Conservation (phyloP, 1,140 invertebrate species). For the Andrena cerasifolii region DNA sequence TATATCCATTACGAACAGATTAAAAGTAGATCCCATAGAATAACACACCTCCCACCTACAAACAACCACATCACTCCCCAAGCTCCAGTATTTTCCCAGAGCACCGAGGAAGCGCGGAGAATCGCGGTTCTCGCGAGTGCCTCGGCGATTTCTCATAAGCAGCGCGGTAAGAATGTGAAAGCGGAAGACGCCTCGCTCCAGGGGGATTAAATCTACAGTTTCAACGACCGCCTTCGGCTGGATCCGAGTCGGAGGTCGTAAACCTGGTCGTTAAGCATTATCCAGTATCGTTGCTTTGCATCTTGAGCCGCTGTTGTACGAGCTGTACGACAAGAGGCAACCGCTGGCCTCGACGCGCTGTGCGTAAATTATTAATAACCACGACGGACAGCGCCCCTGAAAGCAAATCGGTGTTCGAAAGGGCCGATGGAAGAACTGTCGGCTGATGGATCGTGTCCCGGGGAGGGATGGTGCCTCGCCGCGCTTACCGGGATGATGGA, state of each 20-base stretch:
- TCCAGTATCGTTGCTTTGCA: slow-evolving; percentile 20
- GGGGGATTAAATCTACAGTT: slow-evolving; percentile 7
- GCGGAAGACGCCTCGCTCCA: not conserved
- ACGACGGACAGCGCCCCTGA: slow-evolving; percentile 3
- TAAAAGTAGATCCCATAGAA: no score
- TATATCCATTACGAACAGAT: no score
- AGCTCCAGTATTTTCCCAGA: not conserved
- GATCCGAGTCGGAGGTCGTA: slow-evolving; percentile 15
- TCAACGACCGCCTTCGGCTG: slow-evolving; percentile 12
- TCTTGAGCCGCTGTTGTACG: slow-evolving; percentile 16
- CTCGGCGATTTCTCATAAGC: slow-evolving; percentile 11
- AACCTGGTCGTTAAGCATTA: slow-evolving; percentile 43
- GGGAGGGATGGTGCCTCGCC: slow-evolving; percentile 38
- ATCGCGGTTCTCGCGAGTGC: not conserved
- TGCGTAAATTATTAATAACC: slow-evolving; percentile 62
- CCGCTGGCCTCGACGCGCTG: not conserved
- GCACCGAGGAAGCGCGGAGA: no score
- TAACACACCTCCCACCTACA: no score
- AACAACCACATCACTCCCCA: no score
- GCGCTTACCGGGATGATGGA: slow-evolving; percentile 47
- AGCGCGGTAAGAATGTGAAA: no score
- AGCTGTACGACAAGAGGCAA: not conserved
- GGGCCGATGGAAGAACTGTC: slow-evolving; percentile 46
- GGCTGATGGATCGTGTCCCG: slow-evolving; percentile 57
- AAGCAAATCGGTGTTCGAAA: slow-evolving; percentile 58